These are phyloP conservation scores for Nicator chloris DNA, from an alignment of 2,113 vertebrate genomes.

Conservation along the genomic window DNA sequence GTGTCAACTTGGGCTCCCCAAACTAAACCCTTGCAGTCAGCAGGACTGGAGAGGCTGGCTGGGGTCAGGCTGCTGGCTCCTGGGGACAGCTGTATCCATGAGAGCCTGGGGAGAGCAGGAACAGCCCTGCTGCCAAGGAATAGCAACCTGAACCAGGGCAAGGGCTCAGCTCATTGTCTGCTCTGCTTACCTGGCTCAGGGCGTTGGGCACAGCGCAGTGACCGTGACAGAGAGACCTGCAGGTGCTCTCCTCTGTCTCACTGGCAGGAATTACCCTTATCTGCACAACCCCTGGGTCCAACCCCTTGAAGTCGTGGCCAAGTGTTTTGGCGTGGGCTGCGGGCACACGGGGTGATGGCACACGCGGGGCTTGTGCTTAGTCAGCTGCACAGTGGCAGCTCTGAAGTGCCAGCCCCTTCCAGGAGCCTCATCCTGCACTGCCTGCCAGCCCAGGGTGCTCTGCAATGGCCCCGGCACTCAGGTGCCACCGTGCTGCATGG, in stretches of 20 bases:
- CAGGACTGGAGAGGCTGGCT: not conserved
- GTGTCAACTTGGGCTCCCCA: not conserved
- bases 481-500: not conserved
- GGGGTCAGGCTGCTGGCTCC: not conserved
- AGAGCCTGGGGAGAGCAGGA: not conserved
- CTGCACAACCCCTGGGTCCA: not conserved
- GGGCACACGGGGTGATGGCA: not conserved
- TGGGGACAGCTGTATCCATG: accelerated
- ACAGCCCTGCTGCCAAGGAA: not conserved
- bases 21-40: not conserved
- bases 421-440: not conserved
- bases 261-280: not conserved
- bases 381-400: not conserved
- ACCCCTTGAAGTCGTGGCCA: slow-evolving; percentile 17
- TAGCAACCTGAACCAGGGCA: not conserved
- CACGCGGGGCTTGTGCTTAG: not conserved
- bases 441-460: not conserved
- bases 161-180: not conserved
- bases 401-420: not conserved
- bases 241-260: not conserved
- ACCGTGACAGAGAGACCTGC: not conserved
- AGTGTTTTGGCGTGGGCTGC: not conserved
- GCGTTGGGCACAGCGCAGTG: not conserved
- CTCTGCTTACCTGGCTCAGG: not conserved
- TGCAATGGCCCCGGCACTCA: not conserved